Evolutionary conservation across 2,888 invertebrate species (phyloP).

Genomic region (Pelosia muscerda): DNA sequence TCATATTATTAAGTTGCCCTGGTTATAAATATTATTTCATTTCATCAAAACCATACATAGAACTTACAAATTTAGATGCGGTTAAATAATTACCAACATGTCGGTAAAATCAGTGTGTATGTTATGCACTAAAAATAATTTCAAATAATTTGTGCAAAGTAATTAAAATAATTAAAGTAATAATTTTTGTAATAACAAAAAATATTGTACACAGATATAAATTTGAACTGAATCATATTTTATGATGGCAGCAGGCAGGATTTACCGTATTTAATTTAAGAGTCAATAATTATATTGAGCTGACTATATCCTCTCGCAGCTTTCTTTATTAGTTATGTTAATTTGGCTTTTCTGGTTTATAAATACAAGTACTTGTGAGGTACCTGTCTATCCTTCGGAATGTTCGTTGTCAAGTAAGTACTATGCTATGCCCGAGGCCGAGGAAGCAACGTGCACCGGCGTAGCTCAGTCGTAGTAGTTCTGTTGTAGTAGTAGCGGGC

Average conservation of each 20-base stretch:
- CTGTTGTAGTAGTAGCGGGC: slow-evolving; percentile 64
- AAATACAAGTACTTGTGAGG: slow-evolving; percentile 48
- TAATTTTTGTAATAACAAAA: slow-evolving; percentile 32
- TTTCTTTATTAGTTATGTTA: slow-evolving; percentile 40
- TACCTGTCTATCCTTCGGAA: slow-evolving; percentile 27
- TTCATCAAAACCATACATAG: not conserved
- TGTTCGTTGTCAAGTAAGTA: slow-evolving; percentile 32
- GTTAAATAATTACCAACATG: not conserved
- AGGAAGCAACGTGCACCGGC: slow-evolving; percentile 21
- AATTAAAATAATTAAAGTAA: no score
- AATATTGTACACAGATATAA: slow-evolving; percentile 14
- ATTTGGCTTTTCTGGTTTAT: slow-evolving; percentile 53
- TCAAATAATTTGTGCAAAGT: not conserved
- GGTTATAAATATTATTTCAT: not conserved
- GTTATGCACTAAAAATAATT: no score
- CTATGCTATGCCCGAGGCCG: slow-evolving; percentile 22
- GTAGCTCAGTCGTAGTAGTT: slow-evolving; percentile 50
- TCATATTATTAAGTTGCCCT: not conserved
- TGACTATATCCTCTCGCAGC: slow-evolving; percentile 37
- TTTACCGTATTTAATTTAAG: slow-evolving; percentile 23
- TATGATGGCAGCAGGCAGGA: slow-evolving; percentile 22
- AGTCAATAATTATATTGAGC: slow-evolving; percentile 27
- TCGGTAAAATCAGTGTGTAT: not conserved
- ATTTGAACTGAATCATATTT: slow-evolving; percentile 12
- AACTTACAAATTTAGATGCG: not conserved